Percentiles rank a stretch among this genome's conserved stretches.
Evolutionary conservation across 1,140 invertebrate species (phyloP).

Genomic region (Sinella curviseta): DNA sequence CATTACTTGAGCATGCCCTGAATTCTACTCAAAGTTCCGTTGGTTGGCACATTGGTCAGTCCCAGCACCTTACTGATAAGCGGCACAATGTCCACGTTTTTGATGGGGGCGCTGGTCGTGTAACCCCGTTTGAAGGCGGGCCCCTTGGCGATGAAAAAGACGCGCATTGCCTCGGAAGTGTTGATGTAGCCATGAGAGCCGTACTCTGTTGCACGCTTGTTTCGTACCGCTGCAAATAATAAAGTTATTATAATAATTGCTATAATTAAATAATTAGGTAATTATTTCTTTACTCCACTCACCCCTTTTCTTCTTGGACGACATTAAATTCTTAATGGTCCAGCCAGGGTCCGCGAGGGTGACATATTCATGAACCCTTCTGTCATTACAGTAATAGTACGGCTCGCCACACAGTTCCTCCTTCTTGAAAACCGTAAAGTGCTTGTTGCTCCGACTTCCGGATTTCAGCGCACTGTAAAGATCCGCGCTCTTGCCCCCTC

Average conservation of each 20-base stretch:
- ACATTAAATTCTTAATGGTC: not conserved
- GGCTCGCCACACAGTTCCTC: not conserved
- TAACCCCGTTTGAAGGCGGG: not conserved
- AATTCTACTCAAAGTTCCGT: not conserved
- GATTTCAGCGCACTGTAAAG: not conserved
- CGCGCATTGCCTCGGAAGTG: not conserved
- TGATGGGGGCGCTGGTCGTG: not conserved
- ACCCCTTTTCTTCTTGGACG: not conserved
- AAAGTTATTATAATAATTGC: not conserved
- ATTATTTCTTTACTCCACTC: not conserved
- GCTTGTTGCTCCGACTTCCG: not conserved
- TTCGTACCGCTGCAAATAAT: no score
- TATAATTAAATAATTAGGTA: not conserved
- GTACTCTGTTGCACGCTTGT: not conserved
- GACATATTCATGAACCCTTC: not conserved
- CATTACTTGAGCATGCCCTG: not conserved
- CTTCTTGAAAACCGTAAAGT: not conserved
- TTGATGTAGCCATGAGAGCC: not conserved
- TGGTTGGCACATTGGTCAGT: not conserved
- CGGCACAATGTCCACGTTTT: not conserved
- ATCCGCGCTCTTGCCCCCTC: not conserved
- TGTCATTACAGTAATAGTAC: not conserved
- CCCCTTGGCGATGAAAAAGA: not conserved
- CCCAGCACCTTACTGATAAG: not conserved
- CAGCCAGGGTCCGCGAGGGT: not conserved